These are phyloP conservation scores for Neopipo cinnamomea DNA, from an alignment of 2,113 vertebrate species.

Conservation along the genomic window DNA sequence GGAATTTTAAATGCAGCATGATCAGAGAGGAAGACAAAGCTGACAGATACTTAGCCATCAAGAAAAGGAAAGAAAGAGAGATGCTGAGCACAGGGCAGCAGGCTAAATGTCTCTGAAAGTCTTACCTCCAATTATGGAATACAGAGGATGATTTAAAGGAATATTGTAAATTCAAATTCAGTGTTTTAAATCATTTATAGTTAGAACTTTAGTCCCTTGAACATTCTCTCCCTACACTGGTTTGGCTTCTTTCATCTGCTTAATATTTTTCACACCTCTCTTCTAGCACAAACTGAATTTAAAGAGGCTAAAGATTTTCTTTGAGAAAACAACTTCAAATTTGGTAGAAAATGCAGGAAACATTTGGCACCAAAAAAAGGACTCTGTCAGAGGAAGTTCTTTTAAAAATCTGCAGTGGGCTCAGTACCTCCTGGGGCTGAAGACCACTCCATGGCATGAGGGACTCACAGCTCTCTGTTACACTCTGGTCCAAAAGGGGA, in stretches of 20 bases:
- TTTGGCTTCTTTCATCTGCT: conserved; percentile 19
- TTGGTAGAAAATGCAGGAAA: background rate
- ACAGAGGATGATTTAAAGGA: conserved; percentile 9
- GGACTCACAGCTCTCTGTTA: background rate
- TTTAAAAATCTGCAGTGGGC: background rate
- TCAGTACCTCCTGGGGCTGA: background rate
- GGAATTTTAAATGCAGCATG: background rate
- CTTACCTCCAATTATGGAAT: background rate
- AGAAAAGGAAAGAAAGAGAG: background rate
- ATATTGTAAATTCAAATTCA: conserved; percentile 32
- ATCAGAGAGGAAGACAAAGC: background rate
- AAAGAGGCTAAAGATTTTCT: background rate
- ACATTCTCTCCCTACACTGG: background rate
- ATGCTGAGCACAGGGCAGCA: background rate
- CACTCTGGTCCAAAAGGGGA: background rate
- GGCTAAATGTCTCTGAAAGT: background rate
- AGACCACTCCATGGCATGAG: background rate
- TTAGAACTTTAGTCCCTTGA: background rate
- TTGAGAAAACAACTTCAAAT: background rate
- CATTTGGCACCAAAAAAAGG: background rate
- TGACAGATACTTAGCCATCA: background rate
- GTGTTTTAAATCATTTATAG: conserved; percentile 24
- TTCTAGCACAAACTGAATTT: conserved; percentile 33
- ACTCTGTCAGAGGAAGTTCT: background rate
- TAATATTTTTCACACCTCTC: conserved; percentile 46